Evolutionary conservation across 2,113 vertebrate genomes (phyloP), one percentile per base, ranked within the genome.

Genomic region (Trogon surrucura): DNA sequence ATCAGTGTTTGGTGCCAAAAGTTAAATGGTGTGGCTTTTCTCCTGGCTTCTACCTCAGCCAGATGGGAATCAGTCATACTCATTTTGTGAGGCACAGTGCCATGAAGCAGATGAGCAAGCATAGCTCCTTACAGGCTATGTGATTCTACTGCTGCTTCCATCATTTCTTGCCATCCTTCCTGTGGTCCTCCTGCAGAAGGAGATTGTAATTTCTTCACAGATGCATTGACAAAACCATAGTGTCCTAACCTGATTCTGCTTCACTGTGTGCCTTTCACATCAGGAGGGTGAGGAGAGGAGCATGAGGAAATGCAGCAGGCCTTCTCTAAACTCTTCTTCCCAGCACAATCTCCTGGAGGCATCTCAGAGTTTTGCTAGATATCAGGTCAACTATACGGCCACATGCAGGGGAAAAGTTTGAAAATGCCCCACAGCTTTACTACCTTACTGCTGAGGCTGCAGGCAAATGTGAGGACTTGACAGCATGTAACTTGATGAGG

Each of bases 321-420:
- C 19, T 80, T 10, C 10, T 61, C 48, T 78, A 62, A 91, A 47
- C n/a, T 69, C 8, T 7, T 36, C 5, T 25, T 77, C 15, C 8
- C 27, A 57, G 6, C 29, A 62, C 11, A 27, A 17, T n/a, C n/a
- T 58, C 11, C 20, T 77, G 57, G 34, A 88, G n/a, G 13, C 1
- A 1, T n/a, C 25, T 47, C 7, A 27, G 47, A 72, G 9, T 53
- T 85, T 82, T 93, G 62, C 32, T 75, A 61, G 22, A 26, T 25
- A 36, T 38, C 44, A 54, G 20, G 19, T 84, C 38, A 75, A 34
- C 36, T 14, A 3, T 7, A 45, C 9, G 9, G 47, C 30, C 32
- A 22, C 17, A 13, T 10, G 8, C 4, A 0, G 0, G 13, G 4
- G 7, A 14, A 72, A 44, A 69, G 9, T 22, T 36, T 56, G 13